Conservation (phyloP, 2,113 vertebrate species). For the Manacus vitellinus region DNA sequence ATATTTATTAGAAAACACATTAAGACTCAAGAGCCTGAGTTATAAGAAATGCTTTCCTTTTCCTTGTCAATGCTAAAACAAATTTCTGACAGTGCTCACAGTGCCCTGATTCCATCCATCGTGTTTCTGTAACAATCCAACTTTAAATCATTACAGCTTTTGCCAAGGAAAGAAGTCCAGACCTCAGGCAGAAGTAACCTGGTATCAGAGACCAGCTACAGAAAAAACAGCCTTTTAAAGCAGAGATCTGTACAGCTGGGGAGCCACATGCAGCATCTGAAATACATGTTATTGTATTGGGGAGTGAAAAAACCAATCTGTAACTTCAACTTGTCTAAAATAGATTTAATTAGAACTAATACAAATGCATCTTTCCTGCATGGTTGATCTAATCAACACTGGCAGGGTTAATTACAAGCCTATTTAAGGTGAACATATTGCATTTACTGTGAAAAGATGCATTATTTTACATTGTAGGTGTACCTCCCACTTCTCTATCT, state of each 20-base stretch:
- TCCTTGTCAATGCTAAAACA: background rate
- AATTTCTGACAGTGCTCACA: background rate
- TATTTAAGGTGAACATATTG: constrained; percentile 64
- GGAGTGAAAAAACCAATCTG: background rate
- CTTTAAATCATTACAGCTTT: background rate
- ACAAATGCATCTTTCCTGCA: constrained; percentile 49
- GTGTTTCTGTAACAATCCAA: background rate
- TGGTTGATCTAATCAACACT: constrained; percentile 47
- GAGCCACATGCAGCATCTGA: background rate
- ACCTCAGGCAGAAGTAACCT: background rate
- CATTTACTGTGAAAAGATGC: constrained; percentile 32
- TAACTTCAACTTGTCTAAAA: constrained; percentile 18
- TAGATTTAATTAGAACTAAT: constrained; percentile 48
- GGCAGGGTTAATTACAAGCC: constrained; percentile 63
- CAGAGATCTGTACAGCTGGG: background rate
- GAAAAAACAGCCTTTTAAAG: background rate
- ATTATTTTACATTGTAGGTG: constrained; percentile 50
- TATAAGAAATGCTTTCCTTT: background rate
- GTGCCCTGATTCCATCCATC: background rate
- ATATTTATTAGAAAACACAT: background rate
- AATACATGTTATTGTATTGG: background rate
- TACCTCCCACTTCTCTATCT: constrained; percentile 51
- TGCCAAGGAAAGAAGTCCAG: background rate
- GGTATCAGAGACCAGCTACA: background rate
- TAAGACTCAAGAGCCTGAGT: background rate